Evolutionary conservation across 2,797 vertebrate species (phyloP).

Genomic region (Natrix natrix): DNA sequence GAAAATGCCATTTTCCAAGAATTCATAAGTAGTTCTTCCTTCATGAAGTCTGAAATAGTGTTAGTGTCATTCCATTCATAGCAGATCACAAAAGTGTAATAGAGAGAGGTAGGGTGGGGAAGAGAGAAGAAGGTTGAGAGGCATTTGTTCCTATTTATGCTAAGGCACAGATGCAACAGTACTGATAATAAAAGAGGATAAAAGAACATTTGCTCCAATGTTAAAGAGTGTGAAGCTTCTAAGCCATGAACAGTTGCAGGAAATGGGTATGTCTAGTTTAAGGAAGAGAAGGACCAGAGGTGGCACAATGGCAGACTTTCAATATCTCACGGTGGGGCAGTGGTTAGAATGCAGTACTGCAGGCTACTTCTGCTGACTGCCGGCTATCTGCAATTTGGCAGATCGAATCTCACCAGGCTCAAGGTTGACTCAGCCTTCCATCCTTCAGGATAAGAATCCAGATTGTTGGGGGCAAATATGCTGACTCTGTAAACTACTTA

Average conservation of each 20-base stretch:
- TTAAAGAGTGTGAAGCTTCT: not conserved
- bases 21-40: conserved; percentile 42
- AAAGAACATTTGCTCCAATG: not conserved
- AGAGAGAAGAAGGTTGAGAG: not conserved
- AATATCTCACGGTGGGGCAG: not conserved
- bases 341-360: too few relatives aligned
- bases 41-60: not conserved
- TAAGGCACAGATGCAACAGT: not conserved
- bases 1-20: conserved; percentile 50
- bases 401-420: too few relatives aligned
- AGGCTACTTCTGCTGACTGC: too few relatives aligned
- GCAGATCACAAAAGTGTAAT: conserved; percentile 5
- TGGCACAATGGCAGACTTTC: not conserved
- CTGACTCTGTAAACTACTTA: too few relatives aligned
- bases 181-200: not conserved
- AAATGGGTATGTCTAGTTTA: not conserved
- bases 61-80: conserved; percentile 43
- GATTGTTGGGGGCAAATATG: too few relatives aligned
- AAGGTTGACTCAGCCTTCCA: too few relatives aligned
- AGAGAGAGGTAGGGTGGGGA: not conserved
- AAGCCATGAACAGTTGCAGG: not conserved
- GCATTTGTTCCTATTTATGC: not conserved
- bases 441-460: too few relatives aligned
- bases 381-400: too few relatives aligned
- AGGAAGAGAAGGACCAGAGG: not conserved